A percentile compares a stretch with the other conserved stretches of the same genome.
Evolutionary conservation across 2,113 vertebrate genomes (phyloP).

Genomic region (Chelonoidis abingdonii): DNA sequence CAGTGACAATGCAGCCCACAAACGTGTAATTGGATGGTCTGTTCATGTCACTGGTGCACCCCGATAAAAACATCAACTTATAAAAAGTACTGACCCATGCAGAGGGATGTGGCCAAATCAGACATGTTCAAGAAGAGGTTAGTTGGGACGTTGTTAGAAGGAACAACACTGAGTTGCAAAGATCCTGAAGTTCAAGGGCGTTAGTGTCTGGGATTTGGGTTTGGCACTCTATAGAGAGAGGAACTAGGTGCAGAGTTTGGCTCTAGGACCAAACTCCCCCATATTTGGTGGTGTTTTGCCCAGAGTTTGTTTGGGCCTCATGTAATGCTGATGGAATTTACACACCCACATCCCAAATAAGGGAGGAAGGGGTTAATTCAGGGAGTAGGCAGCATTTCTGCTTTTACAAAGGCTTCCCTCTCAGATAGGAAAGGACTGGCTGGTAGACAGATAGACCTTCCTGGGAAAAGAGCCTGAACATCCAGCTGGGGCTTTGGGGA

Average conservation of each 20-base stretch:
- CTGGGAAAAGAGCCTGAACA: neutral
- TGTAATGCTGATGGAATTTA: neutral
- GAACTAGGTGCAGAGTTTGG: neutral
- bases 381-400: neutral
- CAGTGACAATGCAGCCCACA: neutral
- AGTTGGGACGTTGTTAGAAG: neutral
- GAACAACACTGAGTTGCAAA: neutral
- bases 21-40: neutral
- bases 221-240: neutral
- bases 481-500: neutral
- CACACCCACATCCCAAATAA: neutral
- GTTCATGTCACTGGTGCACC: neutral
- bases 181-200: rapidly evolving
- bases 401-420: neutral
- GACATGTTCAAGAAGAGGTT: neutral
- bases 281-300: neutral
- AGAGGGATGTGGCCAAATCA: neutral
- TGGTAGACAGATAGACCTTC: neutral
- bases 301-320: neutral
- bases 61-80: neutral
- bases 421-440: neutral
- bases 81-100: neutral
- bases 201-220: neutral
- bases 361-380: neutral
- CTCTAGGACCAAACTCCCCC: neutral